These are phyloP conservation scores for Ara ararauna DNA, from an alignment of 2,797 vertebrate genomes.

Conservation along the genomic window DNA sequence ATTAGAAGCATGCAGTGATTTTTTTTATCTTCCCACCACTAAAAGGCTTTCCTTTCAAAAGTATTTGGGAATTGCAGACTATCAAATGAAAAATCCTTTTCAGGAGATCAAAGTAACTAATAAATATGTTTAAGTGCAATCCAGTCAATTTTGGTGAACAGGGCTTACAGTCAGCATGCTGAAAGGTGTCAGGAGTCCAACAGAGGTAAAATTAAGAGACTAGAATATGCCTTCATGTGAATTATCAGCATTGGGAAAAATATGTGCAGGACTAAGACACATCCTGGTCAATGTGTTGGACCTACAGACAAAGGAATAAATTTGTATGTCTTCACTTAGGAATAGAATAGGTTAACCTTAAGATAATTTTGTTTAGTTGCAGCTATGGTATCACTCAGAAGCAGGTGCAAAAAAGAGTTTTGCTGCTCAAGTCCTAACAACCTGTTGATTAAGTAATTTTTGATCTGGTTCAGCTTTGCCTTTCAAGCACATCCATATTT, in stretches of 20 bases:
- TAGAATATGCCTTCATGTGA: background rate
- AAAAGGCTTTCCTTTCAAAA: background rate
- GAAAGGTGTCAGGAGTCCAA: background rate
- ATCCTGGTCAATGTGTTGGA: background rate
- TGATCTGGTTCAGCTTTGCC: background rate
- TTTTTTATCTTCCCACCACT: background rate
- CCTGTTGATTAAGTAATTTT: background rate
- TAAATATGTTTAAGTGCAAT: background rate
- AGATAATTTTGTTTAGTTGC: background rate
- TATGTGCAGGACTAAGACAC: background rate
- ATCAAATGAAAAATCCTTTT: background rate
- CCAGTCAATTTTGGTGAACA: background rate
- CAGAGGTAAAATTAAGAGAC: background rate
- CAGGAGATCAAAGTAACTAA: background rate
- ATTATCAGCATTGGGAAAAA: background rate
- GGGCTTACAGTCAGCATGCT: background rate
- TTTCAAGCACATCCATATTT: background rate
- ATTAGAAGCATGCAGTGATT: background rate
- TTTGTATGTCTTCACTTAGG: background rate
- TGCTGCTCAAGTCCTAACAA: accelerated
- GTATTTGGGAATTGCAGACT: background rate
- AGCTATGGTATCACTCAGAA: background rate
- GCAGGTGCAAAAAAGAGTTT: background rate
- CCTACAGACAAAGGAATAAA: background rate
- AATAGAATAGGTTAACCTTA: background rate